Base-by-base conservation (phyloP, 2,888 invertebrate genomes). In the Microplitis manilae region DNA sequence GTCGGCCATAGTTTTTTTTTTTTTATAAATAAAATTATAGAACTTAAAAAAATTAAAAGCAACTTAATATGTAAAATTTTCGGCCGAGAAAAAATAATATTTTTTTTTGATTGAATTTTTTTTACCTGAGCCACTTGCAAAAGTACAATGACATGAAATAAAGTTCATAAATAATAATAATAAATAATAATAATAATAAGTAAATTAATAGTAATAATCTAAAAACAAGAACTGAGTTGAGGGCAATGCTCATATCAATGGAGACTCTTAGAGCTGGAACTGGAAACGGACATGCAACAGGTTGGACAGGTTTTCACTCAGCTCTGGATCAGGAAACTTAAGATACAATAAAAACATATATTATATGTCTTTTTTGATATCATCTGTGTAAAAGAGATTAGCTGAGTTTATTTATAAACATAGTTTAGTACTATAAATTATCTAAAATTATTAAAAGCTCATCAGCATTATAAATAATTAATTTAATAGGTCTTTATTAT, bases 281-380 rank as follows among this genome's bases (percentile, higher is more conserved):
- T 17, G 6, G 39, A 15, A 76, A 62, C 40, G 60, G 71, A 77
- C 64, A 59, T 40, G 64, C 76, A 79, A 79, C 78, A 79, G 78
- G 76, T 79, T 76, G 70, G 67, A 76, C 78, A 72, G 76, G 78
- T 79, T 79, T 79, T 73, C 70, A 72, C 69, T 70, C 69, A 60
- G 50, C 69, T 70, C 69, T 67, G 39, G 73, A 76, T 79, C 76
- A 68, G 78, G 70, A 76, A 79, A 79, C 73, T 79, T 73, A 68
- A 68, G 65, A 70, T 65, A 68, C 65, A 73, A 50, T 50, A 50
- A 50, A 50, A 20, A 59, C 67, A 68, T 6, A 59, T 50, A 8
- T 13, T 8, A 5, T 50, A 50, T 50, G 2, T 50, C 13, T 50
- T 50, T 50, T 50, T 13, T 50, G 50, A 50, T 50, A 8, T 8